Evolutionary conservation across 2,888 invertebrate species (phyloP), one percentile per base, ranked within the genome.

Genomic region (Hirtodrosophila confusa): DNA sequence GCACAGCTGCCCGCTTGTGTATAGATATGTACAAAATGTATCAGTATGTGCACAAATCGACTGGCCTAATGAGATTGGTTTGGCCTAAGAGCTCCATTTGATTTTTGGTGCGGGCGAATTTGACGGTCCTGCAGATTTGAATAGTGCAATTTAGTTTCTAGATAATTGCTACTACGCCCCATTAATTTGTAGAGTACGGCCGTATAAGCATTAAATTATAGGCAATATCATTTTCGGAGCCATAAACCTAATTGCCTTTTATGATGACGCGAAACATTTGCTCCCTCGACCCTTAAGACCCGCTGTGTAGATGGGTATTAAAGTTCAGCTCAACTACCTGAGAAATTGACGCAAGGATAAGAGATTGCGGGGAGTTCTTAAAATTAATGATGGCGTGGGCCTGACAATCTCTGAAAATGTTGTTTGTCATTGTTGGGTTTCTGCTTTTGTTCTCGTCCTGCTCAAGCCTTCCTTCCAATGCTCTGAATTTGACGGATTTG

Each of bases 401-500:
- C 64, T 48, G 70, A 72, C 80, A 84, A 86, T 75, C 68, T 62
- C 63, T 49, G 64, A 45, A 84, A 72, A 69, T 82, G 74, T 76
- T 69, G 69, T 77, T 74, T 84, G 76, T 67, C 62, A 68, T 68
- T 77, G 71, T 67, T 54, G 57, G 44, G 66, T 24, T 48, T 58
- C 57, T 60, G 64, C 57, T 54, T 74, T 73, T 80, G 67, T 63
- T 58, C 24, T 43, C 8, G 9, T 3, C 53, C 40, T 24, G 24
- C 45, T 35, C 10, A 11, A 29, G 10, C 3, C 11, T 36, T 11
- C 17, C 31, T 49, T 31, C n/a, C 44, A 36, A 53, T 55, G 23
- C 61, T 68, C 68, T 75, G 86, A 75, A 76, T 82, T 84, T 84
- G 86, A 84, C 87, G 84, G 84, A 84, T 84, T 84, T 85, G 87